These are phyloP conservation scores for Daboia siamensis DNA, from an alignment of 2,113 vertebrate species.

Conservation along the genomic window DNA sequence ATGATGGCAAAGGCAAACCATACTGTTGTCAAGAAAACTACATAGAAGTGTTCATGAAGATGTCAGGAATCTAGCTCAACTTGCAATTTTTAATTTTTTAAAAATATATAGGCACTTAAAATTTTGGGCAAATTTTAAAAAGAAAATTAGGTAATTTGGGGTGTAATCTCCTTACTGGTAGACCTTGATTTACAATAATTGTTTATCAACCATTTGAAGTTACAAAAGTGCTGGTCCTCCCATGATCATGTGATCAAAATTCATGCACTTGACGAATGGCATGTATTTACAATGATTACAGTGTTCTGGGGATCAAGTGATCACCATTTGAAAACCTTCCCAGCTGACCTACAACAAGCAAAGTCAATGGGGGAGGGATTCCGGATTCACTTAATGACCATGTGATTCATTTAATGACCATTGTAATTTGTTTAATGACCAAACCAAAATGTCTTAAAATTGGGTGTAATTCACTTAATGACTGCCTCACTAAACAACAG, in stretches of 20 bases:
- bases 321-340: not conserved
- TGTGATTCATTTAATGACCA: not conserved
- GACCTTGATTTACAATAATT: too few relatives aligned
- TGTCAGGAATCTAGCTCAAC: not conserved
- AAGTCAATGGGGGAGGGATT: not conserved
- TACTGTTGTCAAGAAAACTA: not conserved
- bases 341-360: not conserved
- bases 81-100: not conserved
- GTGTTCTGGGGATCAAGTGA: not conserved
- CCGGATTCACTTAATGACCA: not conserved
- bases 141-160: not conserved
- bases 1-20: not conserved
- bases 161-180: not conserved
- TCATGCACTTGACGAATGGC: not conserved
- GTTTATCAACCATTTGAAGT: too few relatives aligned
- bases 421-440: not conserved
- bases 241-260: not conserved
- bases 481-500: not conserved
- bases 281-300: not conserved
- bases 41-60: not conserved
- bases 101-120: not conserved
- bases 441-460: not conserved
- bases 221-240: not conserved
- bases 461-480: not conserved
- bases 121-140: constrained; percentile 2